Evolutionary conservation across 2,888 invertebrate species (phyloP).

Genomic region (Chrysotoxum bicinctum): DNA sequence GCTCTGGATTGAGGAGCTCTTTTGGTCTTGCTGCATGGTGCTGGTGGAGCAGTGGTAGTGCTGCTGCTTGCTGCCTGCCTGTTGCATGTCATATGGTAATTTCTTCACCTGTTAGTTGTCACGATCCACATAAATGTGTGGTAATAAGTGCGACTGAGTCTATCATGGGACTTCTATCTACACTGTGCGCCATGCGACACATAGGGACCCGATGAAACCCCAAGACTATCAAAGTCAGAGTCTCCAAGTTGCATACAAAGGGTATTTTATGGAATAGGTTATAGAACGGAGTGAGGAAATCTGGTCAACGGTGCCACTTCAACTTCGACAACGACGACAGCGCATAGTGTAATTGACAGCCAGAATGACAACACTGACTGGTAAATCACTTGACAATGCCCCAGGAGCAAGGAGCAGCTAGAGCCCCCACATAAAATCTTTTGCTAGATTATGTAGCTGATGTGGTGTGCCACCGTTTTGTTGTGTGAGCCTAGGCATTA

Average conservation of each 20-base stretch:
- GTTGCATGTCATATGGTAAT: slow-evolving; percentile 73
- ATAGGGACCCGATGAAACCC: slow-evolving; percentile 22
- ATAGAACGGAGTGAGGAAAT: slow-evolving; percentile 64
- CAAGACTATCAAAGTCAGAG: slow-evolving; percentile 10
- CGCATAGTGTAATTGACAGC: slow-evolving; percentile 64
- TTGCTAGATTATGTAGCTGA: background rate
- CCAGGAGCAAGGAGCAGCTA: slow-evolving; percentile 15
- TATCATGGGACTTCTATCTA: slow-evolving; percentile 70
- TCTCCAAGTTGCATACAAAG: slow-evolving; percentile 35
- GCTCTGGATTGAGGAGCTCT: slow-evolving; percentile 53
- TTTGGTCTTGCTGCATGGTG: slow-evolving; percentile 2
- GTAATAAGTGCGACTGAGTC: slow-evolving; percentile 72
- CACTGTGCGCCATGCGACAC: slow-evolving; percentile 41
- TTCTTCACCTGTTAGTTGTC: slow-evolving; percentile 73
- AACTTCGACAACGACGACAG: background rate
- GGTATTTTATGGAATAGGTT: slow-evolving; percentile 68
- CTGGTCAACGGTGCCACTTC: slow-evolving; percentile 53
- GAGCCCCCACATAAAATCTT: slow-evolving; percentile 51
- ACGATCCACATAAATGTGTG: slow-evolving; percentile 73
- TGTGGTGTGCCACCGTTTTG: slow-evolving; percentile 42
- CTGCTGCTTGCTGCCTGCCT: slow-evolving; percentile 10
- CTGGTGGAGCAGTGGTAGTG: slow-evolving; percentile 9
- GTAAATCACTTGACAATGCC: slow-evolving; percentile 72
- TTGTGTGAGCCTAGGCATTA: slow-evolving; percentile 46
- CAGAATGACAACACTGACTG: slow-evolving; percentile 64